Conservation (phyloP, 2,888 invertebrate species). For the Acronicta psi region DNA sequence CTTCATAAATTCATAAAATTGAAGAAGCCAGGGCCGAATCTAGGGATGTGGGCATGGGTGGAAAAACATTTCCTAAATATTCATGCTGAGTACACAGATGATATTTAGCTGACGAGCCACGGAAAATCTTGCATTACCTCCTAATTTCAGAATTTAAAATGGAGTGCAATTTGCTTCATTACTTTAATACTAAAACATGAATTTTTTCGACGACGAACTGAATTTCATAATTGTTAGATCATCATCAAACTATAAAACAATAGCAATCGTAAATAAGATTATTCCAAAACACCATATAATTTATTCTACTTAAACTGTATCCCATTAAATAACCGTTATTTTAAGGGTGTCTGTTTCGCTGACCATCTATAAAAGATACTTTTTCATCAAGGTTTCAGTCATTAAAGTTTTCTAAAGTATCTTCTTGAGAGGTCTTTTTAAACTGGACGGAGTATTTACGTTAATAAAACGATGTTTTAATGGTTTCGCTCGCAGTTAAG, state of each 20-base stretch:
- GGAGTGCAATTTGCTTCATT: too few relatives aligned
- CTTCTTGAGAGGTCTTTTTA: constrained; percentile 23
- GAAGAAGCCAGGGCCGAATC: constrained; percentile 14
- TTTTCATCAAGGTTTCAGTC: constrained; percentile 12
- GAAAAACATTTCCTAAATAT: background rate
- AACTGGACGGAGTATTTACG: constrained; percentile 36
- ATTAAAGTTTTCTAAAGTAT: background rate
- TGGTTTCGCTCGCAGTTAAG: constrained; percentile 32
- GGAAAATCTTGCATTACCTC: too few relatives aligned
- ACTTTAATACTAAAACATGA: too few relatives aligned
- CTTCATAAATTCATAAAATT: too few relatives aligned
- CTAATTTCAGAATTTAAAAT: too few relatives aligned
- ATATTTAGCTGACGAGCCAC: too few relatives aligned
- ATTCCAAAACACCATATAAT: constrained; percentile 10
- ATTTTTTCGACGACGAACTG: too few relatives aligned
- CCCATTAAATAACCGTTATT: constrained; percentile 30
- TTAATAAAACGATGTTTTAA: constrained; percentile 56
- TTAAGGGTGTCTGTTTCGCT: constrained; percentile 26
- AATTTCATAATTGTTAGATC: constrained; percentile 1
- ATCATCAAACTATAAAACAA: constrained; percentile 22
- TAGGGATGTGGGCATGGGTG: background rate
- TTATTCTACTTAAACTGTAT: constrained; percentile 5
- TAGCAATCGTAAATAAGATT: constrained; percentile 24
- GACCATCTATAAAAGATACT: constrained; percentile 25
- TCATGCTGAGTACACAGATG: too few relatives aligned